Conservation (phyloP, 1,140 invertebrate species). For the Aporrectodea caliginosa region DNA sequence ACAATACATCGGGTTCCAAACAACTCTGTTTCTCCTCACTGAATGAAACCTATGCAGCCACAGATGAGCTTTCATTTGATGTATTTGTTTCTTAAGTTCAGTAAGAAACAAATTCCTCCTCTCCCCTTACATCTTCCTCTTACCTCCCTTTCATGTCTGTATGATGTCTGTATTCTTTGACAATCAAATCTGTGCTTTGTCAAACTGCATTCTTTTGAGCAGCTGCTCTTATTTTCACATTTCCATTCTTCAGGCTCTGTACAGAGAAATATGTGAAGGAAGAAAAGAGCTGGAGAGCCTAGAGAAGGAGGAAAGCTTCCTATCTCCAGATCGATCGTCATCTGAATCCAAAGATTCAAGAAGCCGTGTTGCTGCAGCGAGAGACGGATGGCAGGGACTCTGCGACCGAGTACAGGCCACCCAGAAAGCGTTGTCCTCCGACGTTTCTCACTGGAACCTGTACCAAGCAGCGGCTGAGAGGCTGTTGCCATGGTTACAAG, state of each 20-base stretch:
- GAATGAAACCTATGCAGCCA: no score
- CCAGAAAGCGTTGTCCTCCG: conserved; percentile 68
- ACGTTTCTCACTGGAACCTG: conserved; percentile 76
- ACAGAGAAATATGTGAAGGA: neutral
- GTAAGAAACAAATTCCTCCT: no score
- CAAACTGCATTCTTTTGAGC: no score
- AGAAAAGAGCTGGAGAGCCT: neutral
- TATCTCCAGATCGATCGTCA: neutral
- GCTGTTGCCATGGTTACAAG: conserved; percentile 81
- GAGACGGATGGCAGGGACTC: conserved; percentile 51
- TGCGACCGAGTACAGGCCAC: conserved; percentile 61
- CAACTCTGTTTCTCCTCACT: no score
- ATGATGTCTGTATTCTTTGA: no score
- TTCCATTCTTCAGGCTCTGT: neutral
- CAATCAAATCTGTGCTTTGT: no score
- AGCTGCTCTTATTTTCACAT: no score
- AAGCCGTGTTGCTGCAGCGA: conserved; percentile 39
- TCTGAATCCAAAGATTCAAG: neutral
- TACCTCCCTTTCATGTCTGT: no score
- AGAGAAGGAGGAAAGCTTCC: neutral
- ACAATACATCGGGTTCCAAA: no score
- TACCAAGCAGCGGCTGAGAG: conserved; percentile 74
- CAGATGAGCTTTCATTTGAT: no score
- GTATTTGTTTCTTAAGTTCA: no score
- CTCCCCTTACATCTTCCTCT: no score